Percentiles rank a stretch among this genome's conserved stretches.
phyloP scores from a whole-genome alignment of 2,797 vertebrate species.

The Melanitta fusca region DNA sequence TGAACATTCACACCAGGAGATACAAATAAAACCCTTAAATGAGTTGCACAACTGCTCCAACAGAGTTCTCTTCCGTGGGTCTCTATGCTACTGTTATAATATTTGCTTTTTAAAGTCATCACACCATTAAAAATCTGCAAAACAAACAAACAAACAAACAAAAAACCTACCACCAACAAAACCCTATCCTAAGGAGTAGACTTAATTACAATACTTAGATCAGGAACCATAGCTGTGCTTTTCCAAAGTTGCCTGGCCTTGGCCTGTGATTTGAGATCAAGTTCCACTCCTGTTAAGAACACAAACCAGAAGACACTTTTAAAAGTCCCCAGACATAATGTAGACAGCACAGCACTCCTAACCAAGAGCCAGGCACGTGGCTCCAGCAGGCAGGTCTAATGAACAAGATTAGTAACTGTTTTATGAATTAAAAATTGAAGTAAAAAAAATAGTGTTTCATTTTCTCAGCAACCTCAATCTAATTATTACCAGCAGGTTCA shows the following conservation, averaged over 20 bases:
- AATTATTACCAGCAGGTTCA: conserved; percentile 72
- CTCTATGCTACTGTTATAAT: neutral
- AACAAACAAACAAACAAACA: neutral
- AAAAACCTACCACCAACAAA: neutral
- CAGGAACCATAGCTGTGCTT: neutral
- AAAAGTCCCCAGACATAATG: conserved; percentile 31
- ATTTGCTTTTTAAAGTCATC: neutral
- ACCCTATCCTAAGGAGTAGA: neutral
- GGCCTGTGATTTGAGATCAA: neutral
- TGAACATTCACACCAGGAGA: neutral
- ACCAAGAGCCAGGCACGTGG: conserved; percentile 38
- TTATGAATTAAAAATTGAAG: conserved; percentile 67
- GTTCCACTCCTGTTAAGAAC: conserved; percentile 33
- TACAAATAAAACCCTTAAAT: neutral
- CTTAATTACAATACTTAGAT: neutral
- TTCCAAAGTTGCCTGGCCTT: neutral
- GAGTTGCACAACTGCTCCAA: neutral
- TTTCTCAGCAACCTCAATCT: conserved; percentile 66
- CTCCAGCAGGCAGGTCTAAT: neutral
- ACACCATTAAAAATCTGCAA: neutral
- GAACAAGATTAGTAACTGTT: conserved; percentile 20
- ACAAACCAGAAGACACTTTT: conserved; percentile 59
- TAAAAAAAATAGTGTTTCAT: conserved; percentile 71
- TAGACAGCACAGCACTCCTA: conserved; percentile 6
- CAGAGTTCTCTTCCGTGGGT: neutral